Percentiles rank a stretch among this genome's conserved stretches.
These are phyloP conservation scores for Boloria selene DNA, from an alignment of 2,888 invertebrate genomes.

Conservation along the genomic window DNA sequence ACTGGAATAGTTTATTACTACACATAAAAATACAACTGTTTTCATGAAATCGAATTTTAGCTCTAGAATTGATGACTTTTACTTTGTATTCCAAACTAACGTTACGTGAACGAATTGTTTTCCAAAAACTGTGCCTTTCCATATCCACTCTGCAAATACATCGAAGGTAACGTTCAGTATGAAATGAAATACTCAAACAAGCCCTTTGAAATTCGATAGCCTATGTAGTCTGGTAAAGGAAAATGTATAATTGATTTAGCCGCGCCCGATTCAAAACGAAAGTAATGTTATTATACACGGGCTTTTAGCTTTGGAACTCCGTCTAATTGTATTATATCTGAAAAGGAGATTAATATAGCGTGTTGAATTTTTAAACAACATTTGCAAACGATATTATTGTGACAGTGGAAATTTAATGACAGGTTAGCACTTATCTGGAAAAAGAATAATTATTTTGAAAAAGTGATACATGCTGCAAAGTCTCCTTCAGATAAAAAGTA, in stretches of 20 bases:
- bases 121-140: background rate
- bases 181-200: conserved; percentile 34
- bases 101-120: background rate
- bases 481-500: too few species aligned
- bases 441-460: too few species aligned
- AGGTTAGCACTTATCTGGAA: too few species aligned
- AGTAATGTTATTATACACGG: conserved; percentile 51
- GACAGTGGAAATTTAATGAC: conserved; percentile 5
- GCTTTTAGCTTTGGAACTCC: conserved; percentile 49
- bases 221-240: conserved; percentile 44
- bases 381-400: conserved; percentile 18
- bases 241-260: conserved; percentile 49
- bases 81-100: too few species aligned
- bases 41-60: too few species aligned
- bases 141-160: background rate
- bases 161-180: conserved; percentile 12
- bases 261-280: conserved; percentile 47
- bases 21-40: background rate
- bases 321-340: conserved; percentile 48
- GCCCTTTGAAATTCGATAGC: conserved; percentile 48
- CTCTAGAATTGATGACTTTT: too few species aligned
- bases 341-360: conserved; percentile 43
- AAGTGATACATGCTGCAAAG: too few species aligned
- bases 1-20: background rate
- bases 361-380: conserved; percentile 42